These are phyloP conservation scores for Alauda arvensis DNA, from an alignment of 2,797 vertebrate species.

Conservation along the genomic window DNA sequence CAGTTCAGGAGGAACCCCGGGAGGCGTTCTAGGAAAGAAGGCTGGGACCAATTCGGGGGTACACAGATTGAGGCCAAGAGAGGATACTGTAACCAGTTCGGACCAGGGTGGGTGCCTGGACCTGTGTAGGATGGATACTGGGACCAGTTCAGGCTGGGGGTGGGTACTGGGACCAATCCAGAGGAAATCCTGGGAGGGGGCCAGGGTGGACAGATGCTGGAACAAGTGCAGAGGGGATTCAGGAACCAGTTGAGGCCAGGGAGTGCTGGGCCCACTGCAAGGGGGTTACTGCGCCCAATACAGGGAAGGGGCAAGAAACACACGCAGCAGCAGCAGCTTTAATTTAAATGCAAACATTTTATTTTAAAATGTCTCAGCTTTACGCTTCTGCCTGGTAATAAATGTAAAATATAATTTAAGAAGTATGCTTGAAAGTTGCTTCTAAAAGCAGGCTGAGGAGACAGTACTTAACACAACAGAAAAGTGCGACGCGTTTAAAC, in stretches of 20 bases:
- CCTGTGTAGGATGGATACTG: no score
- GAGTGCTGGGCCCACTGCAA: neutral
- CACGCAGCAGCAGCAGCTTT: neutral
- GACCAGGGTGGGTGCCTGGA: neutral
- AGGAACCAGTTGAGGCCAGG: neutral
- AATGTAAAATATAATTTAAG: constrained; percentile 49
- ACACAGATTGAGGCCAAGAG: accelerated
- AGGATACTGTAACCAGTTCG: neutral
- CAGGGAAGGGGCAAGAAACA: neutral
- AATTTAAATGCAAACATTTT: constrained; percentile 51
- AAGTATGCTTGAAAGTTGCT: constrained; percentile 32
- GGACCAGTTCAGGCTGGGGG: neutral
- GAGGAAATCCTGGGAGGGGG: neutral
- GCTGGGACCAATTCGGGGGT: neutral
- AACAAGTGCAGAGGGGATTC: neutral
- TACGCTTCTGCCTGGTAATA: constrained; percentile 6
- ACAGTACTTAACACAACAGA: constrained; percentile 11
- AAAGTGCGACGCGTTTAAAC: constrained; percentile 11
- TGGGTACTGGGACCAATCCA: neutral
- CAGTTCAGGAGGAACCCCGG: no score
- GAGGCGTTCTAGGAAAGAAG: neutral
- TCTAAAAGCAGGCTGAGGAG: constrained; percentile 34
- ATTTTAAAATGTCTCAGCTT: constrained; percentile 39
- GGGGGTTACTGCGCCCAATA: neutral
- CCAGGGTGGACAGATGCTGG: neutral